Conservation (phyloP, 1,140 invertebrate genomes). For the Drosophila varians region DNA sequence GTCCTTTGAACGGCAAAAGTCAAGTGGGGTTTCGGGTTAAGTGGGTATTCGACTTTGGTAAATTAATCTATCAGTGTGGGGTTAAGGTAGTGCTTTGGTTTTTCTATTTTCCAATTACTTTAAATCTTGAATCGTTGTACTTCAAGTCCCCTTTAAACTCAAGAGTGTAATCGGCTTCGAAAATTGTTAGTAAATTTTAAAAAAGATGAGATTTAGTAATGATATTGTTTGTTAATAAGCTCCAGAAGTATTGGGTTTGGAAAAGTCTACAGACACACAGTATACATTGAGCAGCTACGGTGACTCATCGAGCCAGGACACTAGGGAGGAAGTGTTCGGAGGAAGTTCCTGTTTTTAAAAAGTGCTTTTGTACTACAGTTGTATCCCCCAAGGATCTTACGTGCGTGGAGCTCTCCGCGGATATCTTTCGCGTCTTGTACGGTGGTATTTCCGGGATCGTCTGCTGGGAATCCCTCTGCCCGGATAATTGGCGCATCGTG, state of each 20-base stretch:
- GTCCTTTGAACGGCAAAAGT: conserved; percentile 69
- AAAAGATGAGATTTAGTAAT: conserved; percentile 2
- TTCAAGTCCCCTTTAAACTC: background rate
- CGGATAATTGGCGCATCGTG: conserved; percentile 54
- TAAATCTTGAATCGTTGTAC: too few relatives aligned
- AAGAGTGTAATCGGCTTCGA: background rate
- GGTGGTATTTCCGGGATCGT: conserved; percentile 85
- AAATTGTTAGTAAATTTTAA: background rate
- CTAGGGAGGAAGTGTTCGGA: conserved; percentile 37
- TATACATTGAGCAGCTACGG: conserved; percentile 44
- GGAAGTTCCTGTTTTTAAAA: background rate
- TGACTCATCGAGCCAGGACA: conserved; percentile 4
- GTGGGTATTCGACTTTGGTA: conserved; percentile 8
- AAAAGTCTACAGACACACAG: conserved; percentile 32
- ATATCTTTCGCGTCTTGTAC: conserved; percentile 84
- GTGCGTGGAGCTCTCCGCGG: conserved; percentile 84
- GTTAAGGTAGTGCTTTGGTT: background rate
- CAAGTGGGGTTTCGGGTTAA: conserved; percentile 28
- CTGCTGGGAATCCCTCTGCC: conserved; percentile 57
- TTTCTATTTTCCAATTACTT: background rate
- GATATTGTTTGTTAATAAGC: background rate
- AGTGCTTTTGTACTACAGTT: conserved; percentile 3
- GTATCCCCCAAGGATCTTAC: conserved; percentile 57
- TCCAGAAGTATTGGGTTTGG: conserved; percentile 9
- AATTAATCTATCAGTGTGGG: conserved; percentile 8